These are phyloP conservation scores for Gadopsis marmoratus DNA, from an alignment of 2,797 vertebrate species.

Conservation along the genomic window DNA sequence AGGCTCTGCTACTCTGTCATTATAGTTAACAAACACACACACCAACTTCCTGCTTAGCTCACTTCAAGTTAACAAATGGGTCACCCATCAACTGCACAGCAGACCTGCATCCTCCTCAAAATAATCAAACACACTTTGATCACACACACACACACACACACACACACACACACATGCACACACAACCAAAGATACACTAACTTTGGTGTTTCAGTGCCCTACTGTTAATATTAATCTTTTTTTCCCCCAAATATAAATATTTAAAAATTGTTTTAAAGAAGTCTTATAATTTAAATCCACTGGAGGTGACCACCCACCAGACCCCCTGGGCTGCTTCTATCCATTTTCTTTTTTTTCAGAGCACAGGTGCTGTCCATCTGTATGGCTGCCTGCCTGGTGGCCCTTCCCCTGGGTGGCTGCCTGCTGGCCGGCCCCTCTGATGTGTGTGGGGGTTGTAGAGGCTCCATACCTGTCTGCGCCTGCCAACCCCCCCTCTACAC, in stretches of 20 bases:
- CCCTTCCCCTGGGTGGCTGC: slow-evolving; percentile 59
- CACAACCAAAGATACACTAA: slow-evolving; percentile 8
- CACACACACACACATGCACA: slow-evolving; percentile 28
- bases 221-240: slow-evolving; percentile 6
- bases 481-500: slow-evolving; percentile 65
- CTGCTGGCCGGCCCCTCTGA: slow-evolving; percentile 46
- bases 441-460: slow-evolving; percentile 39
- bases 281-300: slow-evolving; percentile 35
- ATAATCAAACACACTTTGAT: slow-evolving; percentile 72
- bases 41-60: slow-evolving; percentile 76
- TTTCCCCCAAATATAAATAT: slow-evolving; percentile 33
- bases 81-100: slow-evolving; percentile 65
- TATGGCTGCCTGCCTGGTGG: slow-evolving; percentile 70
- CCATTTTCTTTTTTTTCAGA: slow-evolving; percentile 47
- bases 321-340: slow-evolving; percentile 47
- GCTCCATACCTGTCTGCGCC: slow-evolving; percentile 78
- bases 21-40: slow-evolving; percentile 76
- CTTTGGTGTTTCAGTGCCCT: slow-evolving; percentile 3
- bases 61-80: slow-evolving; percentile 70
- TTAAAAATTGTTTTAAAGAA: slow-evolving; percentile 29
- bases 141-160: slow-evolving; percentile 25
- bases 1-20: slow-evolving; percentile 79
- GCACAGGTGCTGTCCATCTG: slow-evolving; percentile 86
- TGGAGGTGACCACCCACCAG: slow-evolving; percentile 75
- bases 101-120: slow-evolving; percentile 65